phyloP scores from a whole-genome alignment of 1,140 invertebrate species.

The Macrosteles quadrilineatus region DNA sequence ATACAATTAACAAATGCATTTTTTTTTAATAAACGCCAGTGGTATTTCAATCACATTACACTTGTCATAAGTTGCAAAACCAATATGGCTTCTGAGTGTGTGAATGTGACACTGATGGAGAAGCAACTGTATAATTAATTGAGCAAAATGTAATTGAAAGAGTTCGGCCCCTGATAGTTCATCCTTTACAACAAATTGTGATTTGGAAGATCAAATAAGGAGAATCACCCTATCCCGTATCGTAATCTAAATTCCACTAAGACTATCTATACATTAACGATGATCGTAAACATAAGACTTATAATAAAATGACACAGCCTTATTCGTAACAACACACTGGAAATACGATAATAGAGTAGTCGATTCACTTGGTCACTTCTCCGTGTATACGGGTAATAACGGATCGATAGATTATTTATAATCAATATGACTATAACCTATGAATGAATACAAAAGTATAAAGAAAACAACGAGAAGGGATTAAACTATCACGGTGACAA shows the following conservation, averaged over 20 bases:
- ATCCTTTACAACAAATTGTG: too few relatives aligned
- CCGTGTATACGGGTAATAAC: too few relatives aligned
- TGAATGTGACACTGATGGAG: background rate
- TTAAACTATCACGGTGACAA: slow-evolving; percentile 6
- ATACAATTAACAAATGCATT: too few relatives aligned
- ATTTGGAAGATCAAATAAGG: background rate
- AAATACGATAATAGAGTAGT: background rate
- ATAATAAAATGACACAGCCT: slow-evolving; percentile 12
- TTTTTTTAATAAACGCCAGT: too few relatives aligned
- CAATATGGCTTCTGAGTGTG: background rate
- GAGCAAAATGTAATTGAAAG: slow-evolving; percentile 27
- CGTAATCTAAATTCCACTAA: background rate
- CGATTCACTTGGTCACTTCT: slow-evolving; percentile 8
- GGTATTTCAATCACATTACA: too few relatives aligned
- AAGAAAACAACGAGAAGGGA: slow-evolving; percentile 2
- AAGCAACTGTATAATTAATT: slow-evolving; percentile 16
- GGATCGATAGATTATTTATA: too few relatives aligned
- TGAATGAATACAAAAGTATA: slow-evolving; percentile 19
- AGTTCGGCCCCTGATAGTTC: slow-evolving; percentile 9
- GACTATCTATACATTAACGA: slow-evolving; percentile 17
- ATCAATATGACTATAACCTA: background rate
- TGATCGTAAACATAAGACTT: background rate
- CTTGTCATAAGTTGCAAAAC: background rate
- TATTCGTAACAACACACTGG: slow-evolving; percentile 12
- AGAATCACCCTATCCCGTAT: background rate